phyloP scores from a whole-genome alignment of 2,797 vertebrate species.

The Pelobates cultripes region DNA sequence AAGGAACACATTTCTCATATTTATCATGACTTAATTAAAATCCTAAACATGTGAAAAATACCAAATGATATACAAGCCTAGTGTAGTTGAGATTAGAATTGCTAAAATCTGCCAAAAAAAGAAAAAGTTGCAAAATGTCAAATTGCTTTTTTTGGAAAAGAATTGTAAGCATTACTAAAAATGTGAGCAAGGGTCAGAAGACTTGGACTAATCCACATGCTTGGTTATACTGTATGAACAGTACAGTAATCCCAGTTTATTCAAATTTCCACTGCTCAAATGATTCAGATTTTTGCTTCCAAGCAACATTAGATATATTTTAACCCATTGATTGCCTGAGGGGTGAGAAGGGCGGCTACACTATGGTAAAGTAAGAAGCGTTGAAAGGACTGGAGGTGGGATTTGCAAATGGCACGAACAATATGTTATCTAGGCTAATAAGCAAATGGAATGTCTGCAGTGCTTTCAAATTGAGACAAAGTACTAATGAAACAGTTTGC shows the following conservation, averaged over 20 bases:
- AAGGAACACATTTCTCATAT: background rate
- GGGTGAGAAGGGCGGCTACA: background rate
- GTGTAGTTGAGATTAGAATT: conserved; percentile 38
- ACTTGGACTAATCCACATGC: conserved; percentile 47
- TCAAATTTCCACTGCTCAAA: conserved; percentile 45
- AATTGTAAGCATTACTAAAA: conserved; percentile 50
- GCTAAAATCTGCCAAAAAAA: conserved; percentile 44
- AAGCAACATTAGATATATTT: conserved; percentile 12
- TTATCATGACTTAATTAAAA: conserved; percentile 25
- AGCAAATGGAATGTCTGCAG: background rate
- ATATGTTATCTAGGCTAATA: conserved; percentile 25
- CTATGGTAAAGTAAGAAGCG: too few species aligned
- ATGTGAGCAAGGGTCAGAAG: conserved; percentile 53
- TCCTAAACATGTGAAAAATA: conserved; percentile 34
- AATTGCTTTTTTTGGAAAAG: conserved; percentile 54
- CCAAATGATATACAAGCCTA: conserved; percentile 45
- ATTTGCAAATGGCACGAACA: conserved; percentile 13
- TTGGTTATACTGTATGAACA: conserved; percentile 43
- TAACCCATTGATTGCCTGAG: background rate
- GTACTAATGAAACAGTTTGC: conserved; percentile 13
- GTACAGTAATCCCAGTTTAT: conserved; percentile 45
- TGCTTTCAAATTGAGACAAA: background rate
- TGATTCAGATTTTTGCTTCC: background rate
- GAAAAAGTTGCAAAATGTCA: conserved; percentile 51
- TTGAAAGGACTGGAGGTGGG: conserved; percentile 26